Base-by-base conservation (phyloP, 2,888 invertebrate species). In the Alentia gelatinosa region DNA sequence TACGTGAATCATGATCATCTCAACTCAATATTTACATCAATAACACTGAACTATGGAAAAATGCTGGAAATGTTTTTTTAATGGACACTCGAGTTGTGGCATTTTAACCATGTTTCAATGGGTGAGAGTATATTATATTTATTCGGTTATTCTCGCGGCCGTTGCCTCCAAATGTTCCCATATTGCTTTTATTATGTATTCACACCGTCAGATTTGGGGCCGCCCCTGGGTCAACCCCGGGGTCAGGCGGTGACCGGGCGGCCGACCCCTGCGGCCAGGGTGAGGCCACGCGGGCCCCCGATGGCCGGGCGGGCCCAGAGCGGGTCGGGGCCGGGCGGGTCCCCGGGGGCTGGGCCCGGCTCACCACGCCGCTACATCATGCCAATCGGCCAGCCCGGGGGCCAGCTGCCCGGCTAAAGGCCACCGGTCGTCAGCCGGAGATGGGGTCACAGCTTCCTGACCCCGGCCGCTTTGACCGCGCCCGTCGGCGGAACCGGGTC, bases 351-450 rank as follows among this genome's bases (percentile, higher is more conserved):
- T n/a, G 47, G 50, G 86, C 42, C 42, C 42, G 47, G 86, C 86
- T 86, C 86, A 86, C 47, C 86, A 50, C 86, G 30, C 47, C 86
- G 86, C 86, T 86, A 89, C 79, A 89, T 89, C 89, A 79, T 91
- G 75, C 88, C 68, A 47, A 86, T 40, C 88, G 79, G 86, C 0
- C 88, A 40, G 74, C 74, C 75, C 33, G 75, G 68, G 23, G 91
- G 75, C 35, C 68, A 74, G 35, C 56, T 74, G 42, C 35, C 83
- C 89, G 39, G 68, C 89, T 68, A 89, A 74, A 68, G 40, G 42
- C 89, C 89, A 33, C 91, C 89, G 50, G 68, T 40, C 37, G 75
- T 42, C 89, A 50, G 74, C 79, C 42, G 50, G 33, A 89, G 89
- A 47, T 39, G 89, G 75, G 91, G 91, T n/a, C 79, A 83, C 33